A percentile compares a stretch with the other conserved stretches of the same genome.
Evolutionary conservation across 2,888 invertebrate genomes (phyloP).

Genomic region (Drosophila histrio): DNA sequence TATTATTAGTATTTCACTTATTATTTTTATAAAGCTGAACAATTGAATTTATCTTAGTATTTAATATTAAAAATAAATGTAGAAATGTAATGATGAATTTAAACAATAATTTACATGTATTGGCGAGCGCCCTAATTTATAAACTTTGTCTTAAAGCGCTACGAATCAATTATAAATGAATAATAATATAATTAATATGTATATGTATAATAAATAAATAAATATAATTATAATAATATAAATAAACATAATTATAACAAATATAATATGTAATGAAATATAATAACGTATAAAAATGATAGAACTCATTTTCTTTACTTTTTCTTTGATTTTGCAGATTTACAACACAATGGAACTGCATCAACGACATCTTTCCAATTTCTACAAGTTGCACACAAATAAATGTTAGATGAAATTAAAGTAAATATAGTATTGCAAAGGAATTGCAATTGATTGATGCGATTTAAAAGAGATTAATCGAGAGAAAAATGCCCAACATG

Average conservation of each 20-base stretch:
- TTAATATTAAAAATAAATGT: too few relatives aligned
- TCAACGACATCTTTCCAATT: conserved; percentile 82
- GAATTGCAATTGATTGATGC: conserved; percentile 3
- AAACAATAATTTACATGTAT: too few relatives aligned
- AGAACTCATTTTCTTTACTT: too few relatives aligned
- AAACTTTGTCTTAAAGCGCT: too few relatives aligned
- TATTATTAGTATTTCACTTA: too few relatives aligned
- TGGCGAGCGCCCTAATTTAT: too few relatives aligned
- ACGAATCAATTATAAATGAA: too few relatives aligned
- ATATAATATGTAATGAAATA: not conserved
- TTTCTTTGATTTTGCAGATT: conserved; percentile 52
- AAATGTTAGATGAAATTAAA: conserved; percentile 32
- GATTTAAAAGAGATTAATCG: not conserved
- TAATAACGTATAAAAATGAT: too few relatives aligned
- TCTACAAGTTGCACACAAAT: conserved; percentile 79
- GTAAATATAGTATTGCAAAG: not conserved
- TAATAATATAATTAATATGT: too few relatives aligned
- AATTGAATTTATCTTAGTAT: too few relatives aligned
- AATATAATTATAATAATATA: not conserved
- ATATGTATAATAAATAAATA: not conserved
- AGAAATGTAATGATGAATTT: too few relatives aligned
- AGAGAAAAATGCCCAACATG: conserved; percentile 53
- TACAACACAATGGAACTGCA: conserved; percentile 79
- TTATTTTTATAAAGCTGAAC: too few relatives aligned
- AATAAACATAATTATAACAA: not conserved